phyloP scores from a whole-genome alignment of 2,113 vertebrate species.

The Sinocyclocheilus rhinocerous region DNA sequence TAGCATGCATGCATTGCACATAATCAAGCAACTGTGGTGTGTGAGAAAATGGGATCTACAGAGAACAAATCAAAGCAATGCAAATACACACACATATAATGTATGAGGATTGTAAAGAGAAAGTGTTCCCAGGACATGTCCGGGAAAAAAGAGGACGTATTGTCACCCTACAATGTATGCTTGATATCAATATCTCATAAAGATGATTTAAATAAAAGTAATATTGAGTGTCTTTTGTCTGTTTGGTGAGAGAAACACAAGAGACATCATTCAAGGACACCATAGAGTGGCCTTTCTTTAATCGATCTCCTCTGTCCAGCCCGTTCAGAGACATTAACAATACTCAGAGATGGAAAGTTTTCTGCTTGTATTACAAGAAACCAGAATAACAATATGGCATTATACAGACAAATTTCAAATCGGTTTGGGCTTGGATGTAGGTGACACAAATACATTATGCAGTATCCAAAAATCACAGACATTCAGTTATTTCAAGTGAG shows the following conservation, averaged over 20 bases:
- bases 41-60: no score
- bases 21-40: no score
- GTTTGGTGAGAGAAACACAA: not conserved
- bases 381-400: not conserved
- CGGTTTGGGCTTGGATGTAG: not conserved
- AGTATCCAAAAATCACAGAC: not conserved
- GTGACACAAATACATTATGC: not conserved
- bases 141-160: no score
- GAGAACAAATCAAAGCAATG: no score
- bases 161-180: no score
- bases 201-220: no score
- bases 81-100: no score
- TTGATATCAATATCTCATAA: no score
- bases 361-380: not conserved
- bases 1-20: no score
- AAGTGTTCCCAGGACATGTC: no score
- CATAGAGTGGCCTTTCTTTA: not conserved
- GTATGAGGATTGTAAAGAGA: no score
- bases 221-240: not conserved
- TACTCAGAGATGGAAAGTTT: constrained; percentile 30
- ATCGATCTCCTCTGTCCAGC: not conserved
- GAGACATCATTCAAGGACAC: not conserved
- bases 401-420: not conserved
- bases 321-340: constrained; percentile 63
- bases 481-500: no score